Evolutionary conservation across 2,113 vertebrate genomes (phyloP).

Genomic region (Zosterops borbonicus): DNA sequence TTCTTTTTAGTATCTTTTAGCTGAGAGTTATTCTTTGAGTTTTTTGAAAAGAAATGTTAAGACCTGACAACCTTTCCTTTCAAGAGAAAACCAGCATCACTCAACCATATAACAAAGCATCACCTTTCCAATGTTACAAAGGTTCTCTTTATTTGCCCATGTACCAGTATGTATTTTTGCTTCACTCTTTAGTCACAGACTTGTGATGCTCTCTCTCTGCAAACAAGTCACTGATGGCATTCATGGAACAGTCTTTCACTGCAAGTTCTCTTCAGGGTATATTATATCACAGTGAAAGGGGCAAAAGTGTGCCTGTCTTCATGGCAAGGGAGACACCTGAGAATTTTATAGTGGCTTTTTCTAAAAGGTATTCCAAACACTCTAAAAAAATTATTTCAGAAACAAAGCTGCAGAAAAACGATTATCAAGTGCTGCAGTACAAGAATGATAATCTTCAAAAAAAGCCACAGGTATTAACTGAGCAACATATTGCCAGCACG

Average conservation of each 20-base stretch:
- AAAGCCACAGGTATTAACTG: not conserved
- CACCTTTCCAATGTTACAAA: not conserved
- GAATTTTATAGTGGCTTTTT: not conserved
- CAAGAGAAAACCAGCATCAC: not conserved
- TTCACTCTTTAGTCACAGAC: not conserved
- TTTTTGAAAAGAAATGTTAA: not conserved
- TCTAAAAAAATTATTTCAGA: not conserved
- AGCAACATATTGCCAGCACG: not conserved
- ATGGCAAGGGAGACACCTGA: not conserved
- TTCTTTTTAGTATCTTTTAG: not conserved
- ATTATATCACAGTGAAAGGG: not conserved
- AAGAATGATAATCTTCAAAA: not conserved
- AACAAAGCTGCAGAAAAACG: not conserved
- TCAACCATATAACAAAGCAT: not conserved
- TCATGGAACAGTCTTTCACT: not conserved
- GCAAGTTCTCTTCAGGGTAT: not conserved
- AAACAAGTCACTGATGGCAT: not conserved
- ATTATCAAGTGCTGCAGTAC: not conserved
- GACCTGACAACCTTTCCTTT: not conserved
- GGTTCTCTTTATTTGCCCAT: not conserved
- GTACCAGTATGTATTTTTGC: not conserved
- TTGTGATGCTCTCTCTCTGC: not conserved
- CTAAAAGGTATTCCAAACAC: not conserved
- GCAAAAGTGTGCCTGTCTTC: not conserved
- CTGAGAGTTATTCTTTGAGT: not conserved